These are phyloP conservation scores for Cnemophilus loriae DNA, from an alignment of 2,113 vertebrate genomes.

Conservation along the genomic window DNA sequence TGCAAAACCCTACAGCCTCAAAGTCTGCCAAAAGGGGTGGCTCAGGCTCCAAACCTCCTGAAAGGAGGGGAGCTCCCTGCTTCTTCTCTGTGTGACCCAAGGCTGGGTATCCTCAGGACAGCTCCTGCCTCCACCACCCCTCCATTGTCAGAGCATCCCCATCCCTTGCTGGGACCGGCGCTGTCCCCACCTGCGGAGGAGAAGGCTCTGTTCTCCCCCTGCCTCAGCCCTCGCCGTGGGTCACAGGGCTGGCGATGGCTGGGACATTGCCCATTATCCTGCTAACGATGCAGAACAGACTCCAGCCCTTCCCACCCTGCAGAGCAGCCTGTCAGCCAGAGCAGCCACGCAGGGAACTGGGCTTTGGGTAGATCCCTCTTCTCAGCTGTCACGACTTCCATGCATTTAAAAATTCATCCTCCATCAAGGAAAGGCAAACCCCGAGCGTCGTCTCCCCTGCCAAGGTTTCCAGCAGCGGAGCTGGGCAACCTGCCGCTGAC, in stretches of 20 bases:
- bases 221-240: background rate
- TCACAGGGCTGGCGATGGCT: rapidly evolving
- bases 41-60: background rate
- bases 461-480: conserved; percentile 23
- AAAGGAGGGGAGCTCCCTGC: background rate
- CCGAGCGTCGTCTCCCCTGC: background rate
- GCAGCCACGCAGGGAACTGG: background rate
- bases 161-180: rapidly evolving
- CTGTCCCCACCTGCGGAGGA: background rate
- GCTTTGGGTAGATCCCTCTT: background rate
- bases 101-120: background rate
- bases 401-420: background rate
- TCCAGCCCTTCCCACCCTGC: background rate
- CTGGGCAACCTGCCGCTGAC: conserved; percentile 24
- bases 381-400: conserved; percentile 38
- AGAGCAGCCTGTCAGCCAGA: background rate
- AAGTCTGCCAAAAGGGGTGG: background rate
- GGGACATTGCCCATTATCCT: background rate
- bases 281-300: background rate
- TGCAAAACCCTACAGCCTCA: background rate
- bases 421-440: conserved; percentile 4
- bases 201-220: background rate
- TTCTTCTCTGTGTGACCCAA: background rate
- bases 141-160: background rate
- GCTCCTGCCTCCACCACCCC: background rate